These are phyloP conservation scores for Cheirogaleus major DNA, from an alignment of 2,797 vertebrate species.

Conservation along the genomic window DNA sequence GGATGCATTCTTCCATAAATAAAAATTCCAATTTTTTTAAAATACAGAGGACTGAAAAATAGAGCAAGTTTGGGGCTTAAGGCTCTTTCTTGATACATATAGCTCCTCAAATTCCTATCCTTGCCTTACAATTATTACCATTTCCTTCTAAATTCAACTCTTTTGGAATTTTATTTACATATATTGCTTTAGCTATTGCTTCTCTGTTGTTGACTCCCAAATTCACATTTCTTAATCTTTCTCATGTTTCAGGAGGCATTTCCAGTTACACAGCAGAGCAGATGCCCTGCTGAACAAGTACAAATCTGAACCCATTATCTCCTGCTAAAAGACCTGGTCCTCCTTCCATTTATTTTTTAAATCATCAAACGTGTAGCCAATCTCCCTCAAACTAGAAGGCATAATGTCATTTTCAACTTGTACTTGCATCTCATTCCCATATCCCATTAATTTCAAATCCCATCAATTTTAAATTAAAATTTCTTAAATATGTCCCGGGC, in stretches of 20 bases:
- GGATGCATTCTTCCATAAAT: neutral
- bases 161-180: neutral
- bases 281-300: neutral
- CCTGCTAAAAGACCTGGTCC: neutral
- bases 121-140: neutral
- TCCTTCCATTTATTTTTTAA: neutral
- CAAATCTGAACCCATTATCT: neutral
- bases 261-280: neutral
- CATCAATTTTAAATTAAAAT: neutral
- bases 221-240: conserved; percentile 14
- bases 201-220: neutral
- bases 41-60: neutral
- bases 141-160: neutral
- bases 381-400: neutral
- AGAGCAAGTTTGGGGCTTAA: neutral
- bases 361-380: neutral
- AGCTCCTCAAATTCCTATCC: neutral
- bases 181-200: neutral
- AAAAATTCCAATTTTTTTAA: neutral
- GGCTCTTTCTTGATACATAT: neutral
- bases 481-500: neutral
- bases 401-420: neutral
- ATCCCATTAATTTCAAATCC: neutral
- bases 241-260: neutral
- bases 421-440: neutral